phyloP scores from a whole-genome alignment of 2,113 vertebrate species.

The Microtus richardsoni region DNA sequence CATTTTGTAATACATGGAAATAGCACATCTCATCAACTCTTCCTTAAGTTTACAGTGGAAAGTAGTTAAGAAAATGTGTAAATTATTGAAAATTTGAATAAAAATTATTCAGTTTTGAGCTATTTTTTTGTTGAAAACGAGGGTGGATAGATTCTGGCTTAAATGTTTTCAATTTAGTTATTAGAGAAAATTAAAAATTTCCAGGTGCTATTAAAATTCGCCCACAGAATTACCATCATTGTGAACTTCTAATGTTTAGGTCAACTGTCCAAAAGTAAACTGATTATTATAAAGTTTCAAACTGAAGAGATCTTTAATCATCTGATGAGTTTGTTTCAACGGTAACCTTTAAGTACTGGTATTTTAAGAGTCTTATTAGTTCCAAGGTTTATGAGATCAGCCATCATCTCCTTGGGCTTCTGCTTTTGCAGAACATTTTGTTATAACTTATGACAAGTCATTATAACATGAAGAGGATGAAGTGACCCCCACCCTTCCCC shows the following conservation, averaged over 20 bases:
- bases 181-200: neutral
- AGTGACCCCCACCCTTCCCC: neutral
- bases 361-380: neutral
- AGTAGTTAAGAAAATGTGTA: neutral
- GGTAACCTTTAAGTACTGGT: neutral
- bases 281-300: neutral
- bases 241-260: neutral
- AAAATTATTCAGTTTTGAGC: neutral
- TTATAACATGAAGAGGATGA: neutral
- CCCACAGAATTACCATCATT: neutral
- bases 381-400: neutral
- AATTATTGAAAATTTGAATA: too few relatives aligned
- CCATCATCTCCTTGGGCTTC: neutral
- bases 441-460: neutral
- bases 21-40: neutral
- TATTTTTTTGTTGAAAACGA: neutral
- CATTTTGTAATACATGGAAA: neutral
- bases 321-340: neutral
- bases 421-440: neutral
- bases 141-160: neutral
- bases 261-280: neutral
- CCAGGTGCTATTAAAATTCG: neutral
- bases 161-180: conserved; percentile 4
- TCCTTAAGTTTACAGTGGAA: neutral
- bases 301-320: neutral